Evolutionary conservation across 2,888 invertebrate genomes (phyloP), one percentile per base, ranked within the genome.

Genomic region (Lamellibrachia satsuma): DNA sequence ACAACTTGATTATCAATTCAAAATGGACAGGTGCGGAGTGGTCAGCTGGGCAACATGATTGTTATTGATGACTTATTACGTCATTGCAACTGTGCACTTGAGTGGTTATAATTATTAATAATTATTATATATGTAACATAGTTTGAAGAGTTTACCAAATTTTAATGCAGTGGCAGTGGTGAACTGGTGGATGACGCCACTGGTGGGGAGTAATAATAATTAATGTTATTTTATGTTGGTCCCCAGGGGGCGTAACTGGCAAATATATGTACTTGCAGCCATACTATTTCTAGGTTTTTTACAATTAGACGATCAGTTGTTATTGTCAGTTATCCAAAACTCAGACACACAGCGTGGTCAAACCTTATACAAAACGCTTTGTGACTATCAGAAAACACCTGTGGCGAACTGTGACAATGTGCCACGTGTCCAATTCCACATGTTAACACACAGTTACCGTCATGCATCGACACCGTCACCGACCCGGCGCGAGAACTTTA

Each of bases 341-440:
- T 75, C n/a, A n/a, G n/a, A 2, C 75, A 75, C 75, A 6, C 75
- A 15, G 15, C 22, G n/a, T n/a, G 75, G 75, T 75, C n/a, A 15
- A 22, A n/a, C n/a, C n/a, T 75, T 75, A 22, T n/a, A 22, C 22
- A 75, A 3, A 75, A 75, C 75, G 55, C n/a, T 15, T 75, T n/a
- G 75, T 75, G 75, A n/a, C 75, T 75, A 22, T 75, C 15, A 75
- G 11, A 55, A 9, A 39, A 39, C 39, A 39, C 39, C 39, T 39
- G 39, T 39, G 39, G 39, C 39, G 39, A 39, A 39, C 39, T 55
- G 55, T 9, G 55, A 55, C 55, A 55, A 60, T 75, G 75, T 75
- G 75, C 75, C 75, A 75, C 75, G 75, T 75, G 75, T 75, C 75
- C 6, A n/a, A n/a, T 75, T 75, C 75, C 75, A 75, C 75, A 75